A percentile compares a stretch with the other conserved stretches of the same genome.
Conservation (phyloP, 2,113 vertebrate genomes). For the Zonotrichia leucophrys region DNA sequence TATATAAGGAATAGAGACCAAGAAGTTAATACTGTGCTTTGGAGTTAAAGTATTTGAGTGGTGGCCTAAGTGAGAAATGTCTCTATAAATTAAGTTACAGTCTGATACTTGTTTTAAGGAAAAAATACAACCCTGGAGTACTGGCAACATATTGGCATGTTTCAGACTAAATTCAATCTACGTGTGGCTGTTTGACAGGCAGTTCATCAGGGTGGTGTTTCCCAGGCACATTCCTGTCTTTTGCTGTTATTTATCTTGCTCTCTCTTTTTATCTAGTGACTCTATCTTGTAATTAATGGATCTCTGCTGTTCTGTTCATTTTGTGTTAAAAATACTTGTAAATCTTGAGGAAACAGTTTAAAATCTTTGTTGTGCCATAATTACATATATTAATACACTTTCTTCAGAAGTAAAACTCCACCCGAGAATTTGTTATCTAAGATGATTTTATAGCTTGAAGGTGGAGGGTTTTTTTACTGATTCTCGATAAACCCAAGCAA, state of each 20-base stretch:
- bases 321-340: neutral
- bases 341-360: neutral
- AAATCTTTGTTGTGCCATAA: neutral
- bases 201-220: neutral
- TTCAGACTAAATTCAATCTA: neutral
- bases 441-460: neutral
- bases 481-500: neutral
- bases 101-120: neutral
- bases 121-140: neutral
- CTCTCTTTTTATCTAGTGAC: neutral
- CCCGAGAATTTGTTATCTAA: neutral
- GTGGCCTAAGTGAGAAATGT: neutral
- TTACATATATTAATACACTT: neutral
- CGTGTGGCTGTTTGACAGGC: neutral
- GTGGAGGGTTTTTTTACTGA: neutral
- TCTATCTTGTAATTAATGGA: neutral
- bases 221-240: neutral
- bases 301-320: neutral
- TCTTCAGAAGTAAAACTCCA: neutral
- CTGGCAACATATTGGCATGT: neutral
- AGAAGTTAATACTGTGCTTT: constrained; percentile 1
- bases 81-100: neutral
- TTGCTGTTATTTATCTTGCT: neutral
- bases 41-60: constrained; percentile 17
- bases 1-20: neutral